Percentiles rank a stretch among this genome's conserved stretches.
Conservation (phyloP, 2,797 vertebrate species). For the Luscinia megarhynchos region DNA sequence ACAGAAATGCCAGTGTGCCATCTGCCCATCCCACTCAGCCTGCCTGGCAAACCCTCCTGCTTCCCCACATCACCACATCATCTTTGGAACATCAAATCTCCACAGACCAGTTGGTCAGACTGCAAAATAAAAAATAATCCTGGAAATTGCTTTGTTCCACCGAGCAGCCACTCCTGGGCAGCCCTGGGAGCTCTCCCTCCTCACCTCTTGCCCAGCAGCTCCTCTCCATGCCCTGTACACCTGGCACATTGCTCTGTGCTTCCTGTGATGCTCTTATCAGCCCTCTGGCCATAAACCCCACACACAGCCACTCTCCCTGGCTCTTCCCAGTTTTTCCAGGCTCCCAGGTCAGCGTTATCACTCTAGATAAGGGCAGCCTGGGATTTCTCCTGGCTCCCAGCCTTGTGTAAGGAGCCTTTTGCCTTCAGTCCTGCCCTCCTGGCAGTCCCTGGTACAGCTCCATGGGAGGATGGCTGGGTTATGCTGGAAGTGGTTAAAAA, state of each 20-base stretch:
- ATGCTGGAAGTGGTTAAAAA: neutral
- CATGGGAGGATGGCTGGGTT: neutral
- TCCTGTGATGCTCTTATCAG: rapidly evolving
- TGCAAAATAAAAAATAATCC: neutral
- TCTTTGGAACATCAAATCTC: neutral
- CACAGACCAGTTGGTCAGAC: neutral
- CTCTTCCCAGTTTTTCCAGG: neutral
- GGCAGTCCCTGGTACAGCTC: neutral
- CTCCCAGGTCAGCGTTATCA: neutral
- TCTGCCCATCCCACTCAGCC: neutral
- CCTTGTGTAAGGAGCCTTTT: neutral
- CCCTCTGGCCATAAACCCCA: neutral
- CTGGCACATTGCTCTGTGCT: neutral
- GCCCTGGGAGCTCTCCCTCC: neutral
- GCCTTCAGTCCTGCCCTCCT: neutral
- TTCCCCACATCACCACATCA: neutral
- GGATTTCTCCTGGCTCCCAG: neutral
- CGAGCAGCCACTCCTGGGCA: rapidly evolving
- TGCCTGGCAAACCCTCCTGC: neutral
- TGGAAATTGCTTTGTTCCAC: neutral
- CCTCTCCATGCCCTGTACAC: neutral
- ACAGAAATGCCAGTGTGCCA: neutral
- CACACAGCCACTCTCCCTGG: neutral
- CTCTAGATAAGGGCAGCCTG: neutral
- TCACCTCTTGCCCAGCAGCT: neutral